phyloP scores from a whole-genome alignment of 2,888 invertebrate genomes.

The Stenolophus ochropezus region DNA sequence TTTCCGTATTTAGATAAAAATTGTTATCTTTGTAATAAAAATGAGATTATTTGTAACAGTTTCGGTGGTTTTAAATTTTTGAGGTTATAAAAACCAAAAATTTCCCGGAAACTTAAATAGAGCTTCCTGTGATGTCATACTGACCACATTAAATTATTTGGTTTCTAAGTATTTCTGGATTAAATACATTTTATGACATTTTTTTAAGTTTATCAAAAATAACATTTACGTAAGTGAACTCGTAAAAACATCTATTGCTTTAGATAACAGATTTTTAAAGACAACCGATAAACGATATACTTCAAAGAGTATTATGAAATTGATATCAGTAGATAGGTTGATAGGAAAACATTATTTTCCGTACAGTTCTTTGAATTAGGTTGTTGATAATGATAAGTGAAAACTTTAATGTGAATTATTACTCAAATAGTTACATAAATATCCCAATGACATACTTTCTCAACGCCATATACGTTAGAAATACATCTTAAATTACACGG shows the following conservation, averaged over 20 bases:
- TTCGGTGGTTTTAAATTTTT: too few relatives aligned
- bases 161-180: too few relatives aligned
- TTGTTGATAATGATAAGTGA: background rate
- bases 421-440: conserved; percentile 11
- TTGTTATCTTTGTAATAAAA: too few relatives aligned
- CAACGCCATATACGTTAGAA: background rate
- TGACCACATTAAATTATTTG: too few relatives aligned
- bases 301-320: conserved; percentile 6
- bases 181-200: too few relatives aligned
- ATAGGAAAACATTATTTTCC: conserved; percentile 17
- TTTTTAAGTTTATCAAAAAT: too few relatives aligned
- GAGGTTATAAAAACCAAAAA: too few relatives aligned
- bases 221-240: too few relatives aligned
- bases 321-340: background rate
- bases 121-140: too few relatives aligned
- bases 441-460: conserved; percentile 6
- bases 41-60: too few relatives aligned
- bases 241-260: background rate
- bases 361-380: background rate
- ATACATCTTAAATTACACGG: background rate
- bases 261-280: conserved; percentile 7
- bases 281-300: background rate
- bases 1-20: too few relatives aligned
- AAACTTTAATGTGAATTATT: background rate
- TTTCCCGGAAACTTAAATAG: too few relatives aligned